Base-by-base conservation (phyloP, 92 coral and sea anemone species). In the Palythoa heliodiscus region DNA sequence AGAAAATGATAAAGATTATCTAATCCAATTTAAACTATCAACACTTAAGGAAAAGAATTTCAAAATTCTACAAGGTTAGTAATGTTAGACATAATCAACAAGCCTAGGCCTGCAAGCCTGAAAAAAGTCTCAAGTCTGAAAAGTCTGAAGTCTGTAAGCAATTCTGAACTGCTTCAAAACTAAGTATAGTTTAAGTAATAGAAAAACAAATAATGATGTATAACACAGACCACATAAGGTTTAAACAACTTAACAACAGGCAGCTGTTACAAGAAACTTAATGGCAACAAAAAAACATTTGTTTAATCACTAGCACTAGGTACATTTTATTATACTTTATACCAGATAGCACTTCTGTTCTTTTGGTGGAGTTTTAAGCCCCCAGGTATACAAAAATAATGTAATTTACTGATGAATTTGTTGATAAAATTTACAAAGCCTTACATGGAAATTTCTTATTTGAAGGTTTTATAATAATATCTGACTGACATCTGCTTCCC, bases 31-130 rank as follows among this genome's bases (percentile, higher is more conserved):
- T 11, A 23, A 2, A 43, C 74, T 80, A 53, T 80, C 73, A 80
- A 80, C 73, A 80, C 84, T 80, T 68, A 64, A 50, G 40, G 84
- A 43, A 63, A 79, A 48, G 74, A 80, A 80, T 80, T 64, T 17
- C 23, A 80, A 66, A 80, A 43, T 63, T 80, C 23, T 19, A 48
- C 17, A 80, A 66, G 29, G 84, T 67, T 63, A 70, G 52, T 61
- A 24, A 25, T 58, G 54, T 61, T 38, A 14, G 37, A 38, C 19
- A 25, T 55, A 16, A 55, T 54, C 69, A 76, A 37, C 8, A 55
- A 55, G 7, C 22, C 69, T 63, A 17, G 67, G 69, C 69, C 69
- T 69, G 73, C 11, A 6, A 64, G 15, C 20, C 35, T 29, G 35
- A 29, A 29, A 29, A 29, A 29, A 29, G 35, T 29, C 19, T 64